Percentiles rank a stretch among this genome's conserved stretches.
Conservation (phyloP, 2,113 vertebrate species). For the Calyptomena viridis region DNA sequence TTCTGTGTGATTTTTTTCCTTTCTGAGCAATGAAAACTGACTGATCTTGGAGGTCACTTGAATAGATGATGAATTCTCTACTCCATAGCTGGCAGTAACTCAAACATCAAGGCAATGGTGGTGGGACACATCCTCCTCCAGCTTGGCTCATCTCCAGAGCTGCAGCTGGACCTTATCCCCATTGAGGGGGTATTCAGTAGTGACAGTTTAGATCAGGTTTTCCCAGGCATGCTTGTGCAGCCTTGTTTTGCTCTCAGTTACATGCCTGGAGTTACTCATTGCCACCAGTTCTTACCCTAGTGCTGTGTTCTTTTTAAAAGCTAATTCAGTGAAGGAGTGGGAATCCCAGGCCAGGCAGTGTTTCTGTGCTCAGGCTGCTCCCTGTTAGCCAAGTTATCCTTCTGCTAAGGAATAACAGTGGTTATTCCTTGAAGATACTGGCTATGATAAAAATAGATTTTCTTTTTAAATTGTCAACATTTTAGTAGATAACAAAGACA, state of each 20-base stretch:
- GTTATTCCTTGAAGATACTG: not conserved
- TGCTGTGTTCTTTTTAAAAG: not conserved
- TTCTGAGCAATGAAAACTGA: slow-evolving; percentile 39
- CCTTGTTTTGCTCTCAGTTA: slow-evolving; percentile 10
- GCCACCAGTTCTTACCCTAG: not conserved
- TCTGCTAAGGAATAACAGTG: not conserved
- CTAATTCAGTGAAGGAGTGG: not conserved
- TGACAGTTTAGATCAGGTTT: slow-evolving; percentile 54
- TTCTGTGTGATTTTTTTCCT: slow-evolving; percentile 37
- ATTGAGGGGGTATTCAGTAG: not conserved
- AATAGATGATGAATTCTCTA: slow-evolving; percentile 52
- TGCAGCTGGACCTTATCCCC: slow-evolving; percentile 36
- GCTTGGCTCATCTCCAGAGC: slow-evolving; percentile 51
- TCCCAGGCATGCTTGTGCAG: slow-evolving; percentile 21
- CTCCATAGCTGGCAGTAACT: slow-evolving; percentile 35
- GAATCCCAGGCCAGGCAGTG: not conserved
- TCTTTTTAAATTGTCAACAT: slow-evolving; percentile 4
- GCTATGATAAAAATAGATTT: slow-evolving; percentile 30
- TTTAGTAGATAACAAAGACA: not conserved
- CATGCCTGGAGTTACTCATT: not conserved
- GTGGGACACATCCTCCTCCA: slow-evolving; percentile 32
- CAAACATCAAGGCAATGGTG: slow-evolving; percentile 37
- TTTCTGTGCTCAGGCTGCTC: not conserved
- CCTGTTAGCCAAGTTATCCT: not conserved
- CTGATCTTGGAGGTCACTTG: slow-evolving; percentile 57